These are phyloP conservation scores for Spicauda simplicius DNA, from an alignment of 2,888 invertebrate species.

Conservation along the genomic window DNA sequence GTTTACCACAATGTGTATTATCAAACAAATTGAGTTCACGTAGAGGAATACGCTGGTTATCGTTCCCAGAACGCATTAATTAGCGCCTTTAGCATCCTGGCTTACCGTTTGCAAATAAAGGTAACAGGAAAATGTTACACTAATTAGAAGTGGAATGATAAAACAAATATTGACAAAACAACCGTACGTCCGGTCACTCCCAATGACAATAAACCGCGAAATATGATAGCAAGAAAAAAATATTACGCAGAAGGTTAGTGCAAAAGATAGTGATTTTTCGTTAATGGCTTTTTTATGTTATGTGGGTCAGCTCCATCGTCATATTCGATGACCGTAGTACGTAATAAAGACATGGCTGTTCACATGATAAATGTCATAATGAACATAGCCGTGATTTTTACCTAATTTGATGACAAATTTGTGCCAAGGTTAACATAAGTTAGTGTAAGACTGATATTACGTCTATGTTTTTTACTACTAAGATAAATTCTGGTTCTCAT, in stretches of 20 bases:
- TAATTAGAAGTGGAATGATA: conserved; percentile 54
- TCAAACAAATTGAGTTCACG: conserved; percentile 8
- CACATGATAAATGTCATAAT: neutral
- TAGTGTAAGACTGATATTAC: conserved; percentile 1
- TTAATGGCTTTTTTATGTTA: conserved; percentile 58
- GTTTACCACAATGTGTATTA: neutral
- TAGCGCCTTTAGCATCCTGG: neutral
- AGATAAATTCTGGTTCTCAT: neutral
- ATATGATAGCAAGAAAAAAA: conserved; percentile 54
- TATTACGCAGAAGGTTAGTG: conserved; percentile 49
- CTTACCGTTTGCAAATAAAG: conserved; percentile 17
- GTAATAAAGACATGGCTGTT: neutral
- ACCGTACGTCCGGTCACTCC: conserved; percentile 61
- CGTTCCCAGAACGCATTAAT: conserved; percentile 30
- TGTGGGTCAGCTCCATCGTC: conserved; percentile 41
- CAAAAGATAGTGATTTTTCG: conserved; percentile 53
- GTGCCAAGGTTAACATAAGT: conserved; percentile 16
- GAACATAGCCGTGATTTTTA: conserved; percentile 9
- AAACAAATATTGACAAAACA: conserved; percentile 58
- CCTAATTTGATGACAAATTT: conserved; percentile 1
- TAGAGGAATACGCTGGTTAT: conserved; percentile 11
- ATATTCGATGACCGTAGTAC: conserved; percentile 12
- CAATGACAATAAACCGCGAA: conserved; percentile 53
- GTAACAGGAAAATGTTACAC: conserved; percentile 48
- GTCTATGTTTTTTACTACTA: neutral